A percentile compares a stretch with the other conserved stretches of the same genome.
Conservation (phyloP, 2,888 invertebrate species). For the Cacoxenus indagator region DNA sequence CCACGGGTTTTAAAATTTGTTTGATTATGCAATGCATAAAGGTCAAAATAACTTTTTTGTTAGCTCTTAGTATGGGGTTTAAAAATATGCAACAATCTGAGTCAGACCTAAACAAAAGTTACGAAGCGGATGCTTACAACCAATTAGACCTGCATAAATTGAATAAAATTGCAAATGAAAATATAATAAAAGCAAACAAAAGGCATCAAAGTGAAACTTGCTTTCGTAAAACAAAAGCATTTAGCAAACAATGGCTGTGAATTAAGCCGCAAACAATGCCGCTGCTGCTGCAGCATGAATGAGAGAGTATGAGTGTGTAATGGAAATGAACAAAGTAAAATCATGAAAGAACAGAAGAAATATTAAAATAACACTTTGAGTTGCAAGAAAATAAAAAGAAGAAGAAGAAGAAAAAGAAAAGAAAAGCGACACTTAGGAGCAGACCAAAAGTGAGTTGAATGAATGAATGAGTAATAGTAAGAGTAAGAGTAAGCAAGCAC, state of each 20-base stretch:
- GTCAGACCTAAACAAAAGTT: not conserved
- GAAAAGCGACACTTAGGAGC: not conserved
- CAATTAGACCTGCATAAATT: slow-evolving; percentile 53
- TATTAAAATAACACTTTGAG: not conserved
- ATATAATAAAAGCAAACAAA: slow-evolving; percentile 46
- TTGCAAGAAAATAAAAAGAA: not conserved
- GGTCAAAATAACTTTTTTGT: too few species aligned
- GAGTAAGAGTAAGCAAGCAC: not conserved
- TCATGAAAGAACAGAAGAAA: not conserved
- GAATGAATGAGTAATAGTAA: not conserved
- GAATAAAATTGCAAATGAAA: too few species aligned
- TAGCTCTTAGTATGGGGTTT: too few species aligned
- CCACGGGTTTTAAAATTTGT: too few species aligned
- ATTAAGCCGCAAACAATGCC: not conserved
- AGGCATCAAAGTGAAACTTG: slow-evolving; percentile 14
- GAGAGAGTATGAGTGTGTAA: not conserved
- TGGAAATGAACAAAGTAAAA: not conserved
- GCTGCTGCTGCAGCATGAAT: not conserved
- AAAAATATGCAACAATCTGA: not conserved
- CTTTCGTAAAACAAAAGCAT: not conserved
- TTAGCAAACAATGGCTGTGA: not conserved
- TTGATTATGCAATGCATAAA: too few species aligned
- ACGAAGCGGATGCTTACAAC: slow-evolving; percentile 42
- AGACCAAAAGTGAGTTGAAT: not conserved
- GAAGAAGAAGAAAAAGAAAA: not conserved